Evolutionary conservation across 2,113 vertebrate species (phyloP).

Genomic region (Esox niger): DNA sequence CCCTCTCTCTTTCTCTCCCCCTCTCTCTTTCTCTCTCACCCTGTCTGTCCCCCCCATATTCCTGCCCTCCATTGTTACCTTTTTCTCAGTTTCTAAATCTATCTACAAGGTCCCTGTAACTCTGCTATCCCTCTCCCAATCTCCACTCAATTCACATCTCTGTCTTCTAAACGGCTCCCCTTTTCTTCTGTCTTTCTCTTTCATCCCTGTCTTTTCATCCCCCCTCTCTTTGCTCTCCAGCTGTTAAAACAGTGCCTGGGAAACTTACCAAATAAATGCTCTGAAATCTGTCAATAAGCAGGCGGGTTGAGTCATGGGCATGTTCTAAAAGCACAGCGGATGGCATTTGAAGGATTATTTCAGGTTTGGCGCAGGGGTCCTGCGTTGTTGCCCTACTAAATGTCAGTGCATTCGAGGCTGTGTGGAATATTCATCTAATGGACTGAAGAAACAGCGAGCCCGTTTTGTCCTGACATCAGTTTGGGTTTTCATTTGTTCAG

Average conservation of each 20-base stretch:
- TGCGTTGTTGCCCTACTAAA: background rate
- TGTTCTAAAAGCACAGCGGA: background rate
- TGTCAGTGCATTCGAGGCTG: background rate
- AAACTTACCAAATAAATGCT: background rate
- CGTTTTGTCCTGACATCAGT: too few relatives aligned
- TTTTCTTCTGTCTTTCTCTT: too few relatives aligned
- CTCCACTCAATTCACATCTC: background rate
- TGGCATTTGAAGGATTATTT: background rate
- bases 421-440: background rate
- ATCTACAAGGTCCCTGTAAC: background rate
- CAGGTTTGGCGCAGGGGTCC: background rate
- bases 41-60: constrained; percentile 1
- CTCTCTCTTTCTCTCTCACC: background rate
- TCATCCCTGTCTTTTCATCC: too few relatives aligned
- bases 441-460: too few relatives aligned
- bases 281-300: background rate
- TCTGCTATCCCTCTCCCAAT: constrained; percentile 17
- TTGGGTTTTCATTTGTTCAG: too few relatives aligned
- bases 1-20: constrained; percentile 8
- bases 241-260: background rate
- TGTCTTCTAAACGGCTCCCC: background rate
- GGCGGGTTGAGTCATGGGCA: background rate
- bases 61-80: too few relatives aligned
- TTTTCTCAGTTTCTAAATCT: background rate
- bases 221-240: background rate